Percentiles rank a stretch among this genome's conserved stretches.
Evolutionary conservation across 2,113 vertebrate species (phyloP).

Genomic region (Sula dactylatra): DNA sequence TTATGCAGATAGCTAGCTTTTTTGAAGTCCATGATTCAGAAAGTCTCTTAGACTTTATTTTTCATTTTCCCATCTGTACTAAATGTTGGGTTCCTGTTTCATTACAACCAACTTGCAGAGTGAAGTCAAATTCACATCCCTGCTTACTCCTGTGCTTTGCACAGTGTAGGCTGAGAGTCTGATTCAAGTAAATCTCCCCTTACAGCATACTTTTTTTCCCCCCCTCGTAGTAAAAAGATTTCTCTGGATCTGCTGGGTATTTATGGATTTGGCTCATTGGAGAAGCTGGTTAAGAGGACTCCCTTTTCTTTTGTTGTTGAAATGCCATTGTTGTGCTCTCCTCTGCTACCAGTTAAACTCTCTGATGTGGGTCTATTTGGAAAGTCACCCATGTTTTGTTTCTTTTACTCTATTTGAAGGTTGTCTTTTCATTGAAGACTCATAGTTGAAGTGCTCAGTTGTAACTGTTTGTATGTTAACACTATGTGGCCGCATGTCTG

Average conservation of each 20-base stretch:
- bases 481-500: conserved; percentile 77
- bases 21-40: not conserved
- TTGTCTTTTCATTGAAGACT: conserved; percentile 30
- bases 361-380: conserved; percentile 43
- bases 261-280: not conserved
- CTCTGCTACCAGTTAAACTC: conserved; percentile 34
- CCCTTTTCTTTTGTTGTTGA: conserved; percentile 9
- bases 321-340: conserved; percentile 25
- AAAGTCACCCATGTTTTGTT: conserved; percentile 27
- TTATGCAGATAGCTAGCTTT: not conserved
- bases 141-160: conserved; percentile 9
- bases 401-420: conserved; percentile 14
- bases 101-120: not conserved
- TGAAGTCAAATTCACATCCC: not conserved
- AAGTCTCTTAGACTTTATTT: not conserved
- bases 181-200: not conserved
- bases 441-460: conserved; percentile 45
- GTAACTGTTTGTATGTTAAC: conserved; percentile 68
- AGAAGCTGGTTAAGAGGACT: conserved; percentile 19
- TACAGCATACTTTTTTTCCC: not conserved
- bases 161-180: conserved; percentile 32
- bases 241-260: not conserved
- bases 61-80: not conserved
- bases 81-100: not conserved
- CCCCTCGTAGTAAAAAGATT: not conserved